Evolutionary conservation across 2,113 vertebrate genomes (phyloP).

Genomic region (Ophthalmolycus amberensis): DNA sequence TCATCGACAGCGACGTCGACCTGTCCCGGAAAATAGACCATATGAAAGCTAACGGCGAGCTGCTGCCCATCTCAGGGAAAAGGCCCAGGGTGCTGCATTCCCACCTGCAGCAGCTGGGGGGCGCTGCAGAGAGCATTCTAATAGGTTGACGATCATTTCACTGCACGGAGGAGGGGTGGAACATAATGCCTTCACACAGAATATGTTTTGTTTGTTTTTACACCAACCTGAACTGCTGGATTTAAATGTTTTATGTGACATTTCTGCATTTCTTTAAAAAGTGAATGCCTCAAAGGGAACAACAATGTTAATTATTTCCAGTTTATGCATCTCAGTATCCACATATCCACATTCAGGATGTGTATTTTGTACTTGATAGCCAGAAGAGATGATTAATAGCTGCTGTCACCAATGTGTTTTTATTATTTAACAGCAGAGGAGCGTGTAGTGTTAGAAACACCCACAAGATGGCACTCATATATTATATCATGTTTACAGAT

Average conservation of each 20-base stretch:
- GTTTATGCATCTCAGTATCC: constrained; percentile 5
- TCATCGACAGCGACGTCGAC: constrained; percentile 75
- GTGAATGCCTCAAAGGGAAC: background rate
- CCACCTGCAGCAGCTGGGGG: constrained; percentile 62
- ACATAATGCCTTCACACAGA: constrained; percentile 3
- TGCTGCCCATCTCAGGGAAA: constrained; percentile 79
- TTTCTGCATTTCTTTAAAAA: background rate
- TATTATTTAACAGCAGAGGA: constrained; percentile 5
- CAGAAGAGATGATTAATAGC: background rate
- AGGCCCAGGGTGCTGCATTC: constrained; percentile 63
- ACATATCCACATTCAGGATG: background rate
- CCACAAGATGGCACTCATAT: constrained; percentile 70
- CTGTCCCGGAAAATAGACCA: constrained; percentile 77
- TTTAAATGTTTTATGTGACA: constrained; percentile 20
- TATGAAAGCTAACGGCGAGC: constrained; percentile 80
- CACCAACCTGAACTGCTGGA: constrained; percentile 26
- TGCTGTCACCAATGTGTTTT: background rate
- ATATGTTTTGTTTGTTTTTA: background rate
- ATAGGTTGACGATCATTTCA: constrained; percentile 58
- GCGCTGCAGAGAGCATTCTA: constrained; percentile 62
- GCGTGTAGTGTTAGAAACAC: constrained; percentile 27
- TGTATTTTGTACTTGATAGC: constrained; percentile 22
- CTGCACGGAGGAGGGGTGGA: background rate
- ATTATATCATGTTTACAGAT: background rate
- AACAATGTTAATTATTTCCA: constrained; percentile 8